Evolutionary conservation across 1,140 invertebrate species (phyloP), one percentile per base, ranked within the genome.

Genomic region (Heliconius nattereri): DNA sequence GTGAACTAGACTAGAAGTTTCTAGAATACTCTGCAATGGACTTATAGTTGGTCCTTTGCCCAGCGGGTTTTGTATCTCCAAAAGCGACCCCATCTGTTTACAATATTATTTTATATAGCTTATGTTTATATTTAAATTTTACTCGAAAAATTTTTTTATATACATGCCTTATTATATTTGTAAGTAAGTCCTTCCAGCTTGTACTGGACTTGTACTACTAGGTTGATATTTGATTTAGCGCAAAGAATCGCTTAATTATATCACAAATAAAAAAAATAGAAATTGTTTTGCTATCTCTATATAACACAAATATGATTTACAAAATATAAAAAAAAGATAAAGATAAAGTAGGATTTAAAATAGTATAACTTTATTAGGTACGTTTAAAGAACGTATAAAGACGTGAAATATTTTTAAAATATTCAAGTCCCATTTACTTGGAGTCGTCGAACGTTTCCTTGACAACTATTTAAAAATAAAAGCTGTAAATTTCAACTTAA

Each of bases 1-100:
- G 81, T 93, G 91, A 2, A 91, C 91, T 75, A 92, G 85, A 75
- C 90, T 94, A 19, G 91, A 93, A 2, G 92, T 92, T 85, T 93
- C 92, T 57, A 93, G 76, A 84, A 92, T 89, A 73, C 87, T 92
- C 77, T 93, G 90, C 11, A 90, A 71, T 2, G 91, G 92, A 3
- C 85, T 87, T 78, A 91, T 72, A 16, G 91, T 92, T 11, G 91
- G 90, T 16, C 87, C 87, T 73, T 83, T 89, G 1, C 83, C 85
- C 23, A 90, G 84, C 40, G 90, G 85, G 16, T 85, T 87, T 37
- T 91, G 89, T 71, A 92, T 88, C 19, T 91, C 88, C 73, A 94
- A 71, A 23, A 94, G 83, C 0, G 92, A 93, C 8, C 92, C 92
- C 91, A 94, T 92, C 92, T 93, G 29, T 20, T 54, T 52, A 52